phyloP scores from a whole-genome alignment of 2,888 invertebrate species.

The Xylophagus ater region DNA sequence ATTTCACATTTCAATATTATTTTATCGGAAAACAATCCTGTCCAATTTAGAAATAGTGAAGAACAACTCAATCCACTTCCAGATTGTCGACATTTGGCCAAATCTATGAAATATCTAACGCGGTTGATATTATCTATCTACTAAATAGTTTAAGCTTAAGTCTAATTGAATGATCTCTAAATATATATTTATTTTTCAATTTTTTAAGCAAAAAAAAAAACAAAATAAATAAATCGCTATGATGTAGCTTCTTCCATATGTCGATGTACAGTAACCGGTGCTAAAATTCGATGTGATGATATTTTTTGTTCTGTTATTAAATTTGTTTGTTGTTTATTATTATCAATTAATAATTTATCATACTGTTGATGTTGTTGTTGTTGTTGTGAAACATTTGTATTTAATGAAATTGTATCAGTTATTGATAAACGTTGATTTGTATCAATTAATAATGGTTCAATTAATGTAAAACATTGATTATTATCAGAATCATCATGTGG shows the following conservation, averaged over 20 bases:
- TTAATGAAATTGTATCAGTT: conserved; percentile 48
- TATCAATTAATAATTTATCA: conserved; percentile 1
- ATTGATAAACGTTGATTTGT: conserved; percentile 42
- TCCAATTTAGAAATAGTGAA: too few species aligned
- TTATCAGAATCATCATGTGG: conserved; percentile 84
- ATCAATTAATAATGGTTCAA: conserved; percentile 49
- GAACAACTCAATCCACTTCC: too few species aligned
- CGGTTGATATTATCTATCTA: too few species aligned
- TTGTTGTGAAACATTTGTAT: conserved; percentile 39
- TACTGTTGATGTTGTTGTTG: not conserved
- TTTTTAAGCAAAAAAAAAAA: too few species aligned
- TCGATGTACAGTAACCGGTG: conserved; percentile 81
- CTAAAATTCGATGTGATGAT: conserved; percentile 52
- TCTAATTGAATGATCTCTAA: too few species aligned
- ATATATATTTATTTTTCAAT: too few species aligned
- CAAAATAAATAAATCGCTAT: conserved; percentile 27
- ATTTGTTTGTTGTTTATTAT: conserved; percentile 32
- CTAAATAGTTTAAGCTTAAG: too few species aligned
- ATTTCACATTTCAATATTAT: too few species aligned
- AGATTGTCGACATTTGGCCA: too few species aligned
- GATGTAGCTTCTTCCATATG: conserved; percentile 81
- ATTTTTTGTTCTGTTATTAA: conserved; percentile 22
- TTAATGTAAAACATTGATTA: conserved; percentile 62
- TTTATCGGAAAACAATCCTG: too few species aligned
- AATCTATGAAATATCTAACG: too few species aligned